phyloP scores from a whole-genome alignment of 2,113 vertebrate species.

The Phaetusa simplex region DNA sequence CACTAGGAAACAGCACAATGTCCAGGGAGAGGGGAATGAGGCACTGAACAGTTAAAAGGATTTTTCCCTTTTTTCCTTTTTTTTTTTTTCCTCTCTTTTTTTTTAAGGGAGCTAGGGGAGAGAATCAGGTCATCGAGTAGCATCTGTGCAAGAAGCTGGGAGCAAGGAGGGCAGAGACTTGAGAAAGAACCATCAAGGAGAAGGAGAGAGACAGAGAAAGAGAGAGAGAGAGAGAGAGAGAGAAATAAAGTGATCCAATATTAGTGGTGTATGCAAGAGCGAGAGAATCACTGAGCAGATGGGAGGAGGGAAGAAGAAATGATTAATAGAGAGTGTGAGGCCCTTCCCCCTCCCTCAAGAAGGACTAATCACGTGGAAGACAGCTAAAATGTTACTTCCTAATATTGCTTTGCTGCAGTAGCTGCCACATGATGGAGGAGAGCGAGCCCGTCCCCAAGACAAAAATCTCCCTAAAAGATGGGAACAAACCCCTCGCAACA shows the following conservation, averaged over 20 bases:
- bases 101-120: not conserved
- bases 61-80: not conserved
- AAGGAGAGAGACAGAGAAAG: not conserved
- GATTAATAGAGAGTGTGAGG: conserved; percentile 51
- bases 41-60: not conserved
- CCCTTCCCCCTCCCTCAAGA: conserved; percentile 47
- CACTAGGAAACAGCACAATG: not conserved
- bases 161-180: not conserved
- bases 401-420: conserved; percentile 8
- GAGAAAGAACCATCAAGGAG: not conserved
- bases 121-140: not conserved
- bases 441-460: not conserved
- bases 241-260: conserved; percentile 12
- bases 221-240: not conserved
- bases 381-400: conserved; percentile 57
- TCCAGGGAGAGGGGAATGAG: not conserved
- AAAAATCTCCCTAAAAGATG: not conserved
- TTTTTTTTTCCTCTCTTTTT: fast-evolving
- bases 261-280: not conserved
- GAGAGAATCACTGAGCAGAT: conserved; percentile 40
- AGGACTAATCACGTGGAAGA: conserved; percentile 53
- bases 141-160: not conserved
- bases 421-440: not conserved
- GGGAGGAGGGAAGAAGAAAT: conserved; percentile 59
- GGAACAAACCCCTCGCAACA: not conserved